phyloP scores from a whole-genome alignment of 1,140 invertebrate genomes.

The Neodiprion lecontei region DNA sequence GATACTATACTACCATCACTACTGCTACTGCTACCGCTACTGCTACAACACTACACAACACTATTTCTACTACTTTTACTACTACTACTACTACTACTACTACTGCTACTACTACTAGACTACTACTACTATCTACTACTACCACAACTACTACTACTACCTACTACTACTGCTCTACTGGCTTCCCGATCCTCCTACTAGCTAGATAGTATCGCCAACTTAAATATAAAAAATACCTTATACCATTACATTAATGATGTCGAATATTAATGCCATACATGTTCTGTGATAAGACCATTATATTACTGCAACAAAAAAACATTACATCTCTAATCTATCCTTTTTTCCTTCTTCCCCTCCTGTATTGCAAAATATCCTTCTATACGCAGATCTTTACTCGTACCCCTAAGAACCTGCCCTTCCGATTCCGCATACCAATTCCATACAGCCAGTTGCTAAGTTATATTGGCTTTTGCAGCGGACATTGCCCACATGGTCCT shows the following conservation, averaged over 20 bases:
- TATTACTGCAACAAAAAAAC: conserved; percentile 57
- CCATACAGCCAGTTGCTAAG: conserved; percentile 51
- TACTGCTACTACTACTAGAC: too few species aligned
- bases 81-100: too few species aligned
- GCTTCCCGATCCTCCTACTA: conserved; percentile 58
- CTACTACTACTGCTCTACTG: conserved; percentile 44
- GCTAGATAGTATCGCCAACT: conserved; percentile 55
- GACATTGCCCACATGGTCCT: conserved; percentile 49
- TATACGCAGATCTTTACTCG: neutral
- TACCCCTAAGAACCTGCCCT: neutral
- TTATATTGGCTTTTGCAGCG: conserved; percentile 42
- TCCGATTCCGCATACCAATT: conserved; percentile 39
- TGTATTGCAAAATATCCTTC: neutral
- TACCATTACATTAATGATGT: conserved; percentile 54
- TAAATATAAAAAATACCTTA: conserved; percentile 46
- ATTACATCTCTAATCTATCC: conserved; percentile 45
- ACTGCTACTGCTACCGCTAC: conserved; percentile 27
- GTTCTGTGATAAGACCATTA: conserved; percentile 66
- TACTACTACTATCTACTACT: too few species aligned
- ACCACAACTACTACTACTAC: too few species aligned
- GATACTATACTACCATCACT: neutral
- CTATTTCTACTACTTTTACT: too few species aligned
- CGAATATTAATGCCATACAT: conserved; percentile 65
- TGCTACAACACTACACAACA: conserved; percentile 34
- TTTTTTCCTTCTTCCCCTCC: conserved; percentile 30